Percentiles rank a stretch among this genome's conserved stretches.
These are phyloP conservation scores for Porites cylindrica DNA, from an alignment of 92 coral and sea anemone species.

Conservation along the genomic window DNA sequence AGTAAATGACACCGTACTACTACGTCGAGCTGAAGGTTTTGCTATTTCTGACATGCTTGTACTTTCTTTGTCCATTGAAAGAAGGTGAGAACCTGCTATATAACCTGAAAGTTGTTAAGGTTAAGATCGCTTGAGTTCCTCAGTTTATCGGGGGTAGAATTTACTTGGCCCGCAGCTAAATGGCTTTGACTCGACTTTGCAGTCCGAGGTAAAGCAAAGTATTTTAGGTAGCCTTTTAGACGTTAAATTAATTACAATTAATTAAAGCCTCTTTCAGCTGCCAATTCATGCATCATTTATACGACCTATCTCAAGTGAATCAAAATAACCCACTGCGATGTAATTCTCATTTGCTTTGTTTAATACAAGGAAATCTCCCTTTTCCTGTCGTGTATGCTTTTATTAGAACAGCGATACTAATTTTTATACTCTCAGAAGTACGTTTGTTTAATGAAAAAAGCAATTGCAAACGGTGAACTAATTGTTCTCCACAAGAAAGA, in stretches of 20 bases:
- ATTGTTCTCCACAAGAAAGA: neutral
- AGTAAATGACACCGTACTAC: no score
- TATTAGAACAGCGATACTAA: neutral
- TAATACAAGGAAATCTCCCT: neutral
- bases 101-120: neutral
- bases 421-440: neutral
- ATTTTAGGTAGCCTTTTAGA: no score
- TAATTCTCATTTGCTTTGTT: neutral
- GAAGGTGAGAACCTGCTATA: no score
- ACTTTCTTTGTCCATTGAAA: neutral
- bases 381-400: neutral
- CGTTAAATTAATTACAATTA: no score
- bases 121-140: neutral
- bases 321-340: neutral
- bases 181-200: no score
- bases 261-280: neutral
- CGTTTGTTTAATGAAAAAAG: neutral
- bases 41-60: neutral
- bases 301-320: neutral
- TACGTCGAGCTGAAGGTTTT: no score
- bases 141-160: no score
- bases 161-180: no score
- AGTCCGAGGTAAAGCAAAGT: no score
- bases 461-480: neutral
- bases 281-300: slow-evolving; percentile 5